Evolutionary conservation across 2,797 vertebrate species (phyloP).

Genomic region (Oryzias dopingdopingensis): DNA sequence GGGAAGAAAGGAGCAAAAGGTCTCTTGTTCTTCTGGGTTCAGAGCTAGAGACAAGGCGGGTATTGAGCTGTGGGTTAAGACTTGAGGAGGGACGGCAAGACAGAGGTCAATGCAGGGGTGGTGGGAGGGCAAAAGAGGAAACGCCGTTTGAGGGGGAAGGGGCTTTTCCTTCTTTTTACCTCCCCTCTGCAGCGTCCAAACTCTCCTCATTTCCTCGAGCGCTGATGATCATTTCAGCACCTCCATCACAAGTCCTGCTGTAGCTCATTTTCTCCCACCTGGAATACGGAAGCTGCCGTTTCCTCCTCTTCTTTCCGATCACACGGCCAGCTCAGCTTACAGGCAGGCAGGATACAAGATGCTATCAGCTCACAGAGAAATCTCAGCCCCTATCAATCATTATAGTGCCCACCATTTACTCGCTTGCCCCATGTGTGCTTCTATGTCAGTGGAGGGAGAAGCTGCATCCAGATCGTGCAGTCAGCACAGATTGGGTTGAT

Average conservation of each 20-base stretch:
- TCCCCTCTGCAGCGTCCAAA: conserved; percentile 31
- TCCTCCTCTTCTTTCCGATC: conserved; percentile 14
- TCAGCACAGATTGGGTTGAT: conserved; percentile 76
- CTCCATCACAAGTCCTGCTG: conserved; percentile 5
- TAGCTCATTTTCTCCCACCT: conserved; percentile 31
- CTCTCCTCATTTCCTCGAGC: conserved; percentile 34
- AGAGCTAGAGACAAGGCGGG: conserved; percentile 48
- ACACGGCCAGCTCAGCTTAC: conserved; percentile 39
- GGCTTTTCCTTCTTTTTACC: conserved; percentile 56
- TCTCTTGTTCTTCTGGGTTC: conserved; percentile 52
- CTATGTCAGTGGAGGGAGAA: conserved; percentile 35
- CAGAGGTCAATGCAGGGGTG: conserved; percentile 51
- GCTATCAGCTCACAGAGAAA: conserved; percentile 74
- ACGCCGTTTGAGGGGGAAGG: conserved; percentile 54
- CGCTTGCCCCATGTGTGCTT: conserved; percentile 58
- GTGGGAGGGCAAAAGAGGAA: conserved; percentile 40
- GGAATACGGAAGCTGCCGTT: conserved; percentile 25
- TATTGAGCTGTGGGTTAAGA: conserved; percentile 60
- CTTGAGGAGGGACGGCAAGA: conserved; percentile 41
- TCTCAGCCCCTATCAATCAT: conserved; percentile 80
- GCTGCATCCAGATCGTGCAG: conserved; percentile 72
- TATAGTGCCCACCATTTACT: conserved; percentile 66
- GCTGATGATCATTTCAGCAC: conserved; percentile 23
- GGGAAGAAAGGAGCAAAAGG: conserved; percentile 32
- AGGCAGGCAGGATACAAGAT: conserved; percentile 46